Evolutionary conservation across 2,113 vertebrate genomes (phyloP).

Genomic region (Pipra filicauda): DNA sequence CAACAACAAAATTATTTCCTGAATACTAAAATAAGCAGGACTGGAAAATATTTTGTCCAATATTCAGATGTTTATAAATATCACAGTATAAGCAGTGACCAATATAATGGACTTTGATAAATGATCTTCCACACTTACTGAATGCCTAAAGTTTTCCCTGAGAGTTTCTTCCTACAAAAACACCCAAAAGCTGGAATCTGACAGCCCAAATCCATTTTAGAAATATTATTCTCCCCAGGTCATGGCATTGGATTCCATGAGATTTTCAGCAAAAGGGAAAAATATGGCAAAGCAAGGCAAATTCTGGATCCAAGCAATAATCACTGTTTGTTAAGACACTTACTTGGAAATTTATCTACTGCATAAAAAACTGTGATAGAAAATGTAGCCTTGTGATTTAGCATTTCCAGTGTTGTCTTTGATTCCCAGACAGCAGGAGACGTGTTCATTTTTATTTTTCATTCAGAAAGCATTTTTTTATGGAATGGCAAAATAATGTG

Average conservation of each 20-base stretch:
- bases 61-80: background rate
- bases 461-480: background rate
- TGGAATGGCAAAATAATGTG: background rate
- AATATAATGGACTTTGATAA: background rate
- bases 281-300: background rate
- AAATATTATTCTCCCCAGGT: background rate
- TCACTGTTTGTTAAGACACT: background rate
- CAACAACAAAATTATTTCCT: background rate
- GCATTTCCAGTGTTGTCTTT: background rate
- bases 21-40: background rate
- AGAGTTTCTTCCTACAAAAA: background rate
- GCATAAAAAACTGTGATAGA: background rate
- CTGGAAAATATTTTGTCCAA: background rate
- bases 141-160: background rate
- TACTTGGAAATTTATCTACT: background rate
- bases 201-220: background rate
- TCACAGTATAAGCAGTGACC: background rate
- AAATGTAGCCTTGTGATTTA: background rate
- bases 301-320: background rate
- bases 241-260: background rate
- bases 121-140: background rate
- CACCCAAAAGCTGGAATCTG: background rate
- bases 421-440: background rate
- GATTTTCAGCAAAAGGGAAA: background rate
- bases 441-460: background rate